Evolutionary conservation across 2,113 vertebrate species (phyloP).

Genomic region (Cyanistes caeruleus): DNA sequence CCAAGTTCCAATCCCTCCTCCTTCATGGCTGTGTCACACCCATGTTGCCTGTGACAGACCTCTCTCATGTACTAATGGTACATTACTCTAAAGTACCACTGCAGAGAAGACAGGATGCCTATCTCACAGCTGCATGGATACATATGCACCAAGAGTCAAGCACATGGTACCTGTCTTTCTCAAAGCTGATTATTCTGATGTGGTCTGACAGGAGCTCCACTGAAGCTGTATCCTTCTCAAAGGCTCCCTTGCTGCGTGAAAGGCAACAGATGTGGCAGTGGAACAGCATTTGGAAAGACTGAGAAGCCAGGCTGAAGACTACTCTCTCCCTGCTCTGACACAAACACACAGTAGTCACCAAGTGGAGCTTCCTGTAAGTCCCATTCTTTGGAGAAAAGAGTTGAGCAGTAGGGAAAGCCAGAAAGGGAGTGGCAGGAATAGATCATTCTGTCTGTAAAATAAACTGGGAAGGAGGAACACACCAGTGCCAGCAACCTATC

Average conservation of each 20-base stretch:
- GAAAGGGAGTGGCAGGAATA: neutral
- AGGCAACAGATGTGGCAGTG: neutral
- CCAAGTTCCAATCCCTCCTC: neutral
- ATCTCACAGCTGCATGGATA: neutral
- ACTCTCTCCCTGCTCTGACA: neutral
- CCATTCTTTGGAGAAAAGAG: neutral
- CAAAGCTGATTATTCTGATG: conserved; percentile 6
- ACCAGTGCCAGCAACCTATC: neutral
- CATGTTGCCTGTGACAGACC: neutral
- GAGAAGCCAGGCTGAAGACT: neutral
- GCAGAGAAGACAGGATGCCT: neutral
- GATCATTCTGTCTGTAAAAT: neutral
- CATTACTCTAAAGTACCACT: no score
- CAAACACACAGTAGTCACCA: neutral
- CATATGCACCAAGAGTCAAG: rapidly evolving
- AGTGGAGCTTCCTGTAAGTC: neutral
- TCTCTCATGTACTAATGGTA: neutral
- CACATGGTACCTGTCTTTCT: neutral
- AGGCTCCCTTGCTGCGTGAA: neutral
- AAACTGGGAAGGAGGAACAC: neutral
- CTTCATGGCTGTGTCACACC: neutral
- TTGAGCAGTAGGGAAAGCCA: neutral
- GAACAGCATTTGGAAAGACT: neutral
- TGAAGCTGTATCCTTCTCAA: neutral
- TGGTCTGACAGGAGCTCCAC: neutral